phyloP scores from a whole-genome alignment of 2,113 vertebrate species.

The Litocranius walleri region DNA sequence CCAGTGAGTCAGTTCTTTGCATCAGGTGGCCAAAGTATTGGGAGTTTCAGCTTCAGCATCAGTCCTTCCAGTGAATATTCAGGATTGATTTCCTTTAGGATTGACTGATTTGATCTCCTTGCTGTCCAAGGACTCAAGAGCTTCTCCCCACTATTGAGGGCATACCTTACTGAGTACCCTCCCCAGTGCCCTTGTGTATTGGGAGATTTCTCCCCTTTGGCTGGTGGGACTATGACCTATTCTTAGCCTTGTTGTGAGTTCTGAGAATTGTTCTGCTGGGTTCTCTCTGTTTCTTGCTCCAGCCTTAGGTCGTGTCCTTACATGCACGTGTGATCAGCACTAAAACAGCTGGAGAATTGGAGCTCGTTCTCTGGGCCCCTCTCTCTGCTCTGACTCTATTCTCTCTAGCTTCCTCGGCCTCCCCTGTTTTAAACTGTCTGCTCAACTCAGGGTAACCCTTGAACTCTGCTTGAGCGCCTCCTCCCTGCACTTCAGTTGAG shows the following conservation, averaged over 20 bases:
- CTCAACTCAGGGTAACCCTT: not conserved
- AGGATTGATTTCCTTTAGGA: not conserved
- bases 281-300: not conserved
- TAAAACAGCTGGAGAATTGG: not conserved
- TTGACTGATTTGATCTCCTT: not conserved
- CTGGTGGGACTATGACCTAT: not conserved
- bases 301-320: not conserved
- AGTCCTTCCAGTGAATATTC: not conserved
- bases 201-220: not conserved
- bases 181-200: not conserved
- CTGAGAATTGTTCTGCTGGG: not conserved
- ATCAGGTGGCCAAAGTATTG: not conserved
- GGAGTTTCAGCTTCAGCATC: not conserved
- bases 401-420: not conserved
- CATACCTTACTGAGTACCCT: not conserved
- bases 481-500: not conserved
- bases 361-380: not conserved
- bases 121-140: not conserved
- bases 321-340: fast-evolving
- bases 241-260: not conserved
- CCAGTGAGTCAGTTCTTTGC: not conserved
- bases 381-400: not conserved
- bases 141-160: not conserved
- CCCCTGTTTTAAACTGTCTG: not conserved
- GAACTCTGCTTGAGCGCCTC: not conserved